Percentiles rank a stretch among this genome's conserved stretches.
Conservation (phyloP, 2,888 invertebrate species). For the Phengaris arion region DNA sequence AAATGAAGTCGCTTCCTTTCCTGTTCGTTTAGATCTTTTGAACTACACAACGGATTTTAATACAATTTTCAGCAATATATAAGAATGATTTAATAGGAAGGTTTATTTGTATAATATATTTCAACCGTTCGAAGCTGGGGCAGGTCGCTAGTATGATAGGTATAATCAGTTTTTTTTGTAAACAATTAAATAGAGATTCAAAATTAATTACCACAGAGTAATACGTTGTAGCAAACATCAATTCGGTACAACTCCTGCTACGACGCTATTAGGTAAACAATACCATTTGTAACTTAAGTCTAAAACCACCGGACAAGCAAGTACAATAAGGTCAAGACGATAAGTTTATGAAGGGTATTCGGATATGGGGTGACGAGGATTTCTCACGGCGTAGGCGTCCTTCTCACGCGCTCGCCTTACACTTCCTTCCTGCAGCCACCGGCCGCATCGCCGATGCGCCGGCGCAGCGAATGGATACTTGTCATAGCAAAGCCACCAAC, state of each 20-base stretch:
- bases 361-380: conserved; percentile 28
- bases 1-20: no score
- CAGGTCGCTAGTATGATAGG: no score
- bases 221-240: background rate
- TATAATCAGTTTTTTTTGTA: no score
- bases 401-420: conserved; percentile 76
- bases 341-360: background rate
- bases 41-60: no score
- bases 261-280: background rate
- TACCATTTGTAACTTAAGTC: background rate
- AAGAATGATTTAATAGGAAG: no score
- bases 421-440: conserved; percentile 71
- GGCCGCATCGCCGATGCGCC: conserved; percentile 43
- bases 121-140: no score
- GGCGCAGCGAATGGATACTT: conserved; percentile 54
- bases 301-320: background rate
- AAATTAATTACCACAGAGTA: no score
- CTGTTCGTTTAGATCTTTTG: no score
- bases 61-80: no score
- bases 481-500: conserved; percentile 18
- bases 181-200: no score
- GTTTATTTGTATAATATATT: no score
- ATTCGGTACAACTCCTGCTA: background rate
- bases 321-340: background rate
- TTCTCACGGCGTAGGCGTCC: conserved; percentile 67